phyloP scores from a whole-genome alignment of 1,140 invertebrate species.

The Acromyrmex echinatior region DNA sequence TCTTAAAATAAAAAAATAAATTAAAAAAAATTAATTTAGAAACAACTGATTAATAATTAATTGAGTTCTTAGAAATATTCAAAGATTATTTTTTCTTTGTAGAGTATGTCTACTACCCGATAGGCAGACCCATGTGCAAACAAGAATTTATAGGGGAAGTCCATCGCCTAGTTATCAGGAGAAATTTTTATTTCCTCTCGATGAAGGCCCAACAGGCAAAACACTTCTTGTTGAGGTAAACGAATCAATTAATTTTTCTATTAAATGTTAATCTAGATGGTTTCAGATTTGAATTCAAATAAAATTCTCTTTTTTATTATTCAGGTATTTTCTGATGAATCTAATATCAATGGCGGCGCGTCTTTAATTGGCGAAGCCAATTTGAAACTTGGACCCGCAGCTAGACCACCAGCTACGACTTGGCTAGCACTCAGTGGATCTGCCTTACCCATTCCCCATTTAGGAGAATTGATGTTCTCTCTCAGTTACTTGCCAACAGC shows the following conservation, averaged over 20 bases:
- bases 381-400: slow-evolving; percentile 85
- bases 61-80: background rate
- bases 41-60: slow-evolving; percentile 15
- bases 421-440: slow-evolving; percentile 87
- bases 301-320: slow-evolving; percentile 25
- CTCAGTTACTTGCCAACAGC: slow-evolving; percentile 88
- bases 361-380: slow-evolving; percentile 84
- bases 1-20: background rate
- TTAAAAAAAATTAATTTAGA: background rate
- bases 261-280: background rate
- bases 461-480: slow-evolving; percentile 88
- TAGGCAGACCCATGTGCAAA: slow-evolving; percentile 91
- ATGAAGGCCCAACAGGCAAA: slow-evolving; percentile 82
- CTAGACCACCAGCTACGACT: slow-evolving; percentile 85
- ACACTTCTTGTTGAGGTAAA: slow-evolving; percentile 81
- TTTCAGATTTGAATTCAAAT: background rate
- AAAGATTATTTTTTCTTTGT: slow-evolving; percentile 34
- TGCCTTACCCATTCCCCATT: slow-evolving; percentile 88
- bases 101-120: slow-evolving; percentile 92
- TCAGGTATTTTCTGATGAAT: slow-evolving; percentile 83
- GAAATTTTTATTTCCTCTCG: slow-evolving; percentile 91
- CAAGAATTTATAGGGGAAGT: slow-evolving; percentile 90
- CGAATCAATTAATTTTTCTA: background rate
- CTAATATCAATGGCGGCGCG: slow-evolving; percentile 68
- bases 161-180: slow-evolving; percentile 92